phyloP scores from a whole-genome alignment of 2,888 invertebrate genomes.

The Athetis lepigone region DNA sequence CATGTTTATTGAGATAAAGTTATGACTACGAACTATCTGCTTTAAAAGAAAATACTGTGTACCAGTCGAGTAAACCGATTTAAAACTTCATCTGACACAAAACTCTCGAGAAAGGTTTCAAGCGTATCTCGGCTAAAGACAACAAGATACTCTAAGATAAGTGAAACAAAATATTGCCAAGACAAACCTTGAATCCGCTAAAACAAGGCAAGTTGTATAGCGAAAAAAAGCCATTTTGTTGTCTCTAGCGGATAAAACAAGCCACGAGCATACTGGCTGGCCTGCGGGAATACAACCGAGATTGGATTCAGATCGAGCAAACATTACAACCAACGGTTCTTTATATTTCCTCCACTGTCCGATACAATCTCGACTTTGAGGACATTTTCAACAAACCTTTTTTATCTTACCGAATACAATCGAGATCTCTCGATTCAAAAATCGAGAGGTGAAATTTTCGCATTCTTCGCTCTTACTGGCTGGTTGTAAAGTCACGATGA shows the following conservation, averaged over 20 bases:
- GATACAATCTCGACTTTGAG: constrained; percentile 49
- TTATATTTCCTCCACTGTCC: constrained; percentile 41
- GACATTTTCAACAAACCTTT: constrained; percentile 29
- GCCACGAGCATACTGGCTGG: constrained; percentile 28
- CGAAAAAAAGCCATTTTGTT: constrained; percentile 19
- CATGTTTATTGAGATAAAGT: too few species aligned
- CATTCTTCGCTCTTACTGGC: constrained; percentile 36
- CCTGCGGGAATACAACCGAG: constrained; percentile 57
- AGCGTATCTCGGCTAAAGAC: constrained; percentile 18
- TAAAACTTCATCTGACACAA: not conserved
- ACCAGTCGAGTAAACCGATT: not conserved
- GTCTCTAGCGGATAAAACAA: constrained; percentile 41
- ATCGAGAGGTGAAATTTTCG: constrained; percentile 36
- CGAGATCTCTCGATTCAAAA: constrained; percentile 16
- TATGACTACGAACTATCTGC: too few species aligned
- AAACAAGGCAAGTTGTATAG: constrained; percentile 7
- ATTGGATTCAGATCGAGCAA: constrained; percentile 60
- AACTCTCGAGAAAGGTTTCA: constrained; percentile 1
- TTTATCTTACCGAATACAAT: constrained; percentile 31
- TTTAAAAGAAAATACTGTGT: not conserved
- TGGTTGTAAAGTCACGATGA: constrained; percentile 30
- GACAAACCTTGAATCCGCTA: constrained; percentile 3
- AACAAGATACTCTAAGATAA: constrained; percentile 30
- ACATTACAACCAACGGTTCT: constrained; percentile 53
- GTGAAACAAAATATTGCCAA: constrained; percentile 29